Base-by-base conservation (phyloP, 1,140 invertebrate genomes). In the Heliconius melpomene region DNA sequence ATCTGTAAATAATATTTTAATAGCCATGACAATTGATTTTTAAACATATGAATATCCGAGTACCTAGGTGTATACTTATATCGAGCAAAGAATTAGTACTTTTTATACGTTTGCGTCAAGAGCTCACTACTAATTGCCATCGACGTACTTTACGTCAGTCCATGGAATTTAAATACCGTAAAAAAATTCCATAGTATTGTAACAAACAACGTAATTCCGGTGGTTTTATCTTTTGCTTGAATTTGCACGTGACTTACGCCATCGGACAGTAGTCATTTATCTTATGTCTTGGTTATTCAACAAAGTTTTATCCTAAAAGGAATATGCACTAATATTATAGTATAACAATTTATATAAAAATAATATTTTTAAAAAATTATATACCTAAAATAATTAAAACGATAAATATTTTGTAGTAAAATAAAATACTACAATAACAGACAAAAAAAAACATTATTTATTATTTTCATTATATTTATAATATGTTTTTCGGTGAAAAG, bases 141-240 rank as follows among this genome's bases (percentile, higher is more conserved):
- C 50, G n/a, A 36, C 20, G 29, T 70, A 52, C 38, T 71, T 77
- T 50, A 77, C 13, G 70, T 72, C 76, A 72, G 26, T 77, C 75
- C 23, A 77, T 66, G 60, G 76, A 78, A 78, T 78, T 73, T 57
- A 60, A 36, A 29, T 74, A 60, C 26, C 77, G 50, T 78, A 73
- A 6, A 78, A 78, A 78, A 73, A 26, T 78, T 72, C 32, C 74
- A 57, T 29, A 52, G 29, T 75, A 57, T 54, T 26, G 50, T 75
- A n/a, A 75, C 32, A 54, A 54, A 52, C 50, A 75, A 54, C 23
- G 40, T 57, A 26, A 20, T 75, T 75, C 40, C 46, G 52, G 6
- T 54, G 50, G 29, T 72, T 72, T n/a, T 38, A 72, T 26, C 13
- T 13, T 66, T 16, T 26, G 2, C 23, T 66, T 29, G 60, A 29